Conservation (phyloP, 35 echinoderm and acorn worm genomes). For the Ophioderma brevispina region DNA sequence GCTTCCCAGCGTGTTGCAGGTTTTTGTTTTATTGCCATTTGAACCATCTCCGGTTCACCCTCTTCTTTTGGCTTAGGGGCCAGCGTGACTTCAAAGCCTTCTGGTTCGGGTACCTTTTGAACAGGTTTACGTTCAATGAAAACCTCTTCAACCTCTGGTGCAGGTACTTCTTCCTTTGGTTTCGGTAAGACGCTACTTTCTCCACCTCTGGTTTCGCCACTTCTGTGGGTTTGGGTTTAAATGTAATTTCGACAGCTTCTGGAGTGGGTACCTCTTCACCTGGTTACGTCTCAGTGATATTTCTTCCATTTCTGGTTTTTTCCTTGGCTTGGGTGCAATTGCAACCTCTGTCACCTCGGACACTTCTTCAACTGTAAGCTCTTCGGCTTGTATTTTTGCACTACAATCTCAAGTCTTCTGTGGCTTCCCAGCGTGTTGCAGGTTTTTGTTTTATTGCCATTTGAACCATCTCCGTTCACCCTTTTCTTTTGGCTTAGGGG, state of each 20-base stretch:
- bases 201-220: neutral
- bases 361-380: neutral
- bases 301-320: too few species aligned
- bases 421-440: neutral
- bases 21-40: neutral
- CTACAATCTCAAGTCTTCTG: neutral
- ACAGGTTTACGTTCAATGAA: too few species aligned
- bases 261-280: neutral
- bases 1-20: neutral
- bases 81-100: too few species aligned
- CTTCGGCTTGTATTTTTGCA: neutral
- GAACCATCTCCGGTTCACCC: neutral
- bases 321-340: too few species aligned
- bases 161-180: slow-evolving; percentile 17
- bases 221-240: neutral
- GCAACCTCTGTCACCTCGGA: neutral
- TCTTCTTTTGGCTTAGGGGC: too few species aligned
- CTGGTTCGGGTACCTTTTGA: neutral
- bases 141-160: too few species aligned
- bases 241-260: neutral
- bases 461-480: neutral
- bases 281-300: neutral
- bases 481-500: neutral
- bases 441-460: neutral
- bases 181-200: neutral